These are phyloP conservation scores for Schizothorax lantsangensis DNA, from an alignment of 2,797 vertebrate species.

Conservation along the genomic window DNA sequence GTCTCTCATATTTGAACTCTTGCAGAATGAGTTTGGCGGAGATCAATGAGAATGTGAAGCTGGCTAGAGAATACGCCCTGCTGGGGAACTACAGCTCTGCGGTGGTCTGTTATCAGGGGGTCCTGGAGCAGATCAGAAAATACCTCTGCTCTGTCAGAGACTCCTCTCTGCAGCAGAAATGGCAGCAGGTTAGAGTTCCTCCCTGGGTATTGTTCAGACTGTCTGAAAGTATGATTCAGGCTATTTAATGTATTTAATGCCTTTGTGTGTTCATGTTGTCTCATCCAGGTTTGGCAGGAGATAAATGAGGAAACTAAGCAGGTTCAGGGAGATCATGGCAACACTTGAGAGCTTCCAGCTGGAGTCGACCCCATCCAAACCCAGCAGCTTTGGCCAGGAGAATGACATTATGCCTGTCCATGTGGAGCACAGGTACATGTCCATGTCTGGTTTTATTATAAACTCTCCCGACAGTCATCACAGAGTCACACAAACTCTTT, in stretches of 20 bases:
- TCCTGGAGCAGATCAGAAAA: slow-evolving; percentile 94
- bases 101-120: slow-evolving; percentile 91
- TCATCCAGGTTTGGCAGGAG: slow-evolving; percentile 91
- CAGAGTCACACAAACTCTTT: not conserved
- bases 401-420: slow-evolving; percentile 88
- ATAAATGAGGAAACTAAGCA: slow-evolving; percentile 92
- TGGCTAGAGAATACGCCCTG: slow-evolving; percentile 95
- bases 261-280: not conserved
- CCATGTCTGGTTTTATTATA: not conserved
- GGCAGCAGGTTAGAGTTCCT: slow-evolving; percentile 87
- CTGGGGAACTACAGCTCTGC: slow-evolving; percentile 97
- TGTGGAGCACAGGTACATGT: slow-evolving; percentile 86
- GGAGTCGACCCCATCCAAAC: slow-evolving; percentile 85
- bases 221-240: not conserved
- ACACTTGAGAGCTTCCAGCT: slow-evolving; percentile 92
- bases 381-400: slow-evolving; percentile 80
- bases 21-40: slow-evolving; percentile 92
- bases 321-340: slow-evolving; percentile 94
- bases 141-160: slow-evolving; percentile 87
- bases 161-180: slow-evolving; percentile 86
- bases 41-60: slow-evolving; percentile 95
- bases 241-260: not conserved
- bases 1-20: not conserved
- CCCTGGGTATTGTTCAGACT: not conserved
- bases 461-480: not conserved